These are phyloP conservation scores for Apocrypta bakeri DNA, from an alignment of 1,140 invertebrate genomes.

Conservation along the genomic window DNA sequence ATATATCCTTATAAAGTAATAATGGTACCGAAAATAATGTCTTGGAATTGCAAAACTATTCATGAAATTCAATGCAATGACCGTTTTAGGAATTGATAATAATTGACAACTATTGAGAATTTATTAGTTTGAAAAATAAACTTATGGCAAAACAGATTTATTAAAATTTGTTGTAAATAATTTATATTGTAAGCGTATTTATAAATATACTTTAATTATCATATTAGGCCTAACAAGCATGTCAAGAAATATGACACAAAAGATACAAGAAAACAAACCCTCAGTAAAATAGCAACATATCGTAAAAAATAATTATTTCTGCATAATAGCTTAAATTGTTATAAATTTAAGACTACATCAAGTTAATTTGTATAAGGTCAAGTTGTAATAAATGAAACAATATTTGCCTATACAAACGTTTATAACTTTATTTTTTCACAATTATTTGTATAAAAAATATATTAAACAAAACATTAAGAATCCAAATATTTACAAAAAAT, in stretches of 20 bases:
- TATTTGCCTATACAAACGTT: conserved; percentile 65
- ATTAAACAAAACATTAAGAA: not conserved
- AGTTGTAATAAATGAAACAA: conserved; percentile 73
- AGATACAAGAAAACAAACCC: conserved; percentile 18
- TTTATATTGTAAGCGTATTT: conserved; percentile 18
- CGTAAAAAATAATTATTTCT: conserved; percentile 13
- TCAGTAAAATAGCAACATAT: conserved; percentile 38
- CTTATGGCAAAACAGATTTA: not conserved
- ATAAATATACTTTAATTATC: conserved; percentile 13
- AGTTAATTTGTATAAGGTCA: conserved; percentile 72
- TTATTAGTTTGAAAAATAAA: not conserved
- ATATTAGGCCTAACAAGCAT: conserved; percentile 18
- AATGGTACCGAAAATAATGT: not conserved
- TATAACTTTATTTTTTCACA: conserved; percentile 16
- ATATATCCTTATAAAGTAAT: not conserved
- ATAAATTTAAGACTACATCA: conserved; percentile 68
- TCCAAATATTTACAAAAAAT: conserved; percentile 38
- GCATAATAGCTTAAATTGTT: conserved; percentile 66
- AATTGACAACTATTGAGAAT: not conserved
- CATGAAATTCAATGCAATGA: not conserved
- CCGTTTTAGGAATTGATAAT: conserved; percentile 1
- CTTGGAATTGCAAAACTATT: not conserved
- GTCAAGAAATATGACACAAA: not conserved
- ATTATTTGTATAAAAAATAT: conserved; percentile 31
- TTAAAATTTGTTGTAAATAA: conserved; percentile 26